Base-by-base conservation (phyloP, 2,888 invertebrate genomes). In the Drosophila nigritarsus region DNA sequence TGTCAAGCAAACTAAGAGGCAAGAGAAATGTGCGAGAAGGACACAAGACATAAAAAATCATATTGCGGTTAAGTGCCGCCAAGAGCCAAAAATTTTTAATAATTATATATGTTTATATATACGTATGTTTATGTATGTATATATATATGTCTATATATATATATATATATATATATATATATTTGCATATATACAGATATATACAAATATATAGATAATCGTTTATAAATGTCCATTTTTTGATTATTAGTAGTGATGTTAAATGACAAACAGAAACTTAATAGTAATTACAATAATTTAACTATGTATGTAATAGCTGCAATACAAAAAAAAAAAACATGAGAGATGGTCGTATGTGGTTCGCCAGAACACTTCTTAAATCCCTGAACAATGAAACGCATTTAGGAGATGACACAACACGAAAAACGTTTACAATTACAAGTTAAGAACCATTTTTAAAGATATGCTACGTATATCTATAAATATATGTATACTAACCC, bases 191-290 rank as follows among this genome's bases (percentile, higher is more conserved):
- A 45, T 45, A 45, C 15, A 45, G 45, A 45, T 24, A 24, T 45
- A 45, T 45, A 45, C 75, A 78, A 74, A 83, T 67, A 76, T 85
- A 74, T 75, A 76, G 75, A 78, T 74, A 82, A 86, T 80, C 79
- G 78, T 91, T 92, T 91, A 91, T 92, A 91, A 92, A 92, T 92
- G 91, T 91, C 91, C 91, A 91, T 91, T 91, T 91, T 91, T 92
- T 92, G 80, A 88, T 89, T 90, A 89, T 91, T 90, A 86, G 90
- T 90, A 90, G 91, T 91, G 86, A 91, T 90, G 83, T 84, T 89
- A 87, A 82, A 84, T 68, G 61, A 71, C 60, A 75, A 76, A 72
- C 56, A 75, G 66, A 75, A 87, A 85, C 65, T 76, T 71, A 87
- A 89, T 75, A 83, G 72, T 80, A 89, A 80, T 72, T 74, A 89